Evolutionary conservation across 1,140 invertebrate species (phyloP).

Genomic region (Calephelis virginiensis): DNA sequence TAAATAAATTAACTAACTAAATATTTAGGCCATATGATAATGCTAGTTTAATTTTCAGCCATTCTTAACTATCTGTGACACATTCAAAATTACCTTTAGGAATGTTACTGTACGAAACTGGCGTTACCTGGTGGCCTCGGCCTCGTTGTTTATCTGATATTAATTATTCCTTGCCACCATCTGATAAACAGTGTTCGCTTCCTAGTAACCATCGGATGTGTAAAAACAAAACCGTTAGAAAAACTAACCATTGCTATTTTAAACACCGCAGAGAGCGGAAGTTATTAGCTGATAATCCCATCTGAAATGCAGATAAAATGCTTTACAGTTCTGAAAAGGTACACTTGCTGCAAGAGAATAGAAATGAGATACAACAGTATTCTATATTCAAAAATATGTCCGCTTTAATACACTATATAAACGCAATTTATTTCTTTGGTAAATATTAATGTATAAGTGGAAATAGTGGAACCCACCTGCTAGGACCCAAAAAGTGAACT

Average conservation of each 20-base stretch:
- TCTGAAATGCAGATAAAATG: neutral
- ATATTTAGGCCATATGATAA: too few species aligned
- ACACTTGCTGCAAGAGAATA: neutral
- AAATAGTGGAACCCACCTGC: neutral
- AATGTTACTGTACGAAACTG: neutral
- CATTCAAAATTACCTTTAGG: neutral
- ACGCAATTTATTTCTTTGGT: conserved; percentile 1
- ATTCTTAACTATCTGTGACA: too few species aligned
- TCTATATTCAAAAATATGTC: neutral
- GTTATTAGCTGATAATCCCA: conserved; percentile 24
- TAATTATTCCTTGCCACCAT: conserved; percentile 7
- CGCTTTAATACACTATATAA: neutral
- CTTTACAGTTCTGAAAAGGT: conserved; percentile 1
- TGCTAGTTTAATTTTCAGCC: too few species aligned
- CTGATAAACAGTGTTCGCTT: conserved; percentile 9
- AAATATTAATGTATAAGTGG: neutral
- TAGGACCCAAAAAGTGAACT: neutral
- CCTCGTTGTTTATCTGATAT: conserved; percentile 5
- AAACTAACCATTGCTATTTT: conserved; percentile 16
- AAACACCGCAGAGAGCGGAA: conserved; percentile 23
- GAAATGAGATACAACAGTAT: neutral
- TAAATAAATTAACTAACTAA: too few species aligned
- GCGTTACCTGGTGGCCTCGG: neutral
- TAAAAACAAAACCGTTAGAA: conserved; percentile 15
- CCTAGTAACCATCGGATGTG: neutral